Evolutionary conservation across 1,140 invertebrate genomes (phyloP).

Genomic region (Danaus melanippus): DNA sequence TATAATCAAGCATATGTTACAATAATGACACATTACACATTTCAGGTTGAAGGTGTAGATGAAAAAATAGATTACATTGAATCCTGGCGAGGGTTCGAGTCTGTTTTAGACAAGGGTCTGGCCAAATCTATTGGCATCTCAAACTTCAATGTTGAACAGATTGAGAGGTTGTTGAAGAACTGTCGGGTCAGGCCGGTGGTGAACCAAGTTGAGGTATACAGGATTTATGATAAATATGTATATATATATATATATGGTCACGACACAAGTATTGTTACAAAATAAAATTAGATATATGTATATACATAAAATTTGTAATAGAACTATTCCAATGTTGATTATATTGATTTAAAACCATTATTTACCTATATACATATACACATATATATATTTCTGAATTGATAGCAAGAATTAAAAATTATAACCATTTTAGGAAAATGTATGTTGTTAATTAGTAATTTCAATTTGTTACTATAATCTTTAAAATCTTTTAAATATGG

Average conservation of each 20-base stretch:
- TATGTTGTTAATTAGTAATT: not conserved
- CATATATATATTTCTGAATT: too few species aligned
- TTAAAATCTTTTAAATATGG: not conserved
- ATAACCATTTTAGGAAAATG: too few species aligned
- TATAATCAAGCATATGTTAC: not conserved
- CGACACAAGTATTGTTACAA: too few species aligned
- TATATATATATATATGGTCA: too few species aligned
- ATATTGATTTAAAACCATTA: too few species aligned
- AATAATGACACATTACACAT: conserved; percentile 4
- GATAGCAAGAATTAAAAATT: too few species aligned
- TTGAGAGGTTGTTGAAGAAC: conserved; percentile 78
- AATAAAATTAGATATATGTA: too few species aligned
- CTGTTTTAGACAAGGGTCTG: conserved; percentile 78
- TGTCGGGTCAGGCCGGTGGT: conserved; percentile 80
- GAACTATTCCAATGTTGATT: too few species aligned
- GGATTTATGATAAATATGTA: too few species aligned
- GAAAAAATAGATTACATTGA: conserved; percentile 59
- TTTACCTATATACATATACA: too few species aligned
- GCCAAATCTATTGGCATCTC: conserved; percentile 87
- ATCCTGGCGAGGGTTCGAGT: conserved; percentile 84
- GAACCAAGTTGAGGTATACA: conserved; percentile 82
- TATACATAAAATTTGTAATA: too few species aligned
- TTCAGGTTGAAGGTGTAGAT: conserved; percentile 47
- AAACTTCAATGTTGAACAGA: conserved; percentile 89
- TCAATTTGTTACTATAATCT: not conserved